Evolutionary conservation across 2,888 invertebrate species (phyloP), one percentile per base, ranked within the genome.

Genomic region (Drosophila paracracens): DNA sequence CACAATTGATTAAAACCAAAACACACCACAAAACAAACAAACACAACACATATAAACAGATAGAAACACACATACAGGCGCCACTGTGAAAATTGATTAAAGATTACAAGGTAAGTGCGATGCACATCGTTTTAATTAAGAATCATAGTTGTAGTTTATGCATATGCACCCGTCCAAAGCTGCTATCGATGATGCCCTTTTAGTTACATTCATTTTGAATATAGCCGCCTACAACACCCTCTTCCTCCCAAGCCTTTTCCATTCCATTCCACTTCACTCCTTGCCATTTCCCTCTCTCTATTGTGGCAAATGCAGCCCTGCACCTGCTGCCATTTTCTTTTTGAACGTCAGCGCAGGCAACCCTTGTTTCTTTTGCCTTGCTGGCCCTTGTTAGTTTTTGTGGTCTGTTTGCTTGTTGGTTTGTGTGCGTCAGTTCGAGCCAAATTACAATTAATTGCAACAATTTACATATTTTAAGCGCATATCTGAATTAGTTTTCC

Each of bases 291-390:
- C 52, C 48, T 13, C 2, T 56, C 53, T 43, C 38, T 51, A 10
- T 51, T 36, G 11, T 64, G 35, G 58, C 56, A 62, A 71, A 65
- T 86, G 68, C 82, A 89, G 76, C 67, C 68, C 65, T 89, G 74
- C 85, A 85, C 89, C 88, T 85, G 88, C 84, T 84, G 89, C 88
- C 89, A 88, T 89, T 85, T 89, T 89, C 77, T 84, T 89, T 84
- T 72, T 56, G 51, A 70, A 70, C 70, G 67, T 80, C 83, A 56
- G 13, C 27, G 36, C 27, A 82, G 70, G 74, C 81, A 88, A 88
- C 83, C 81, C 70, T 70, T 83, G 73, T 58, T 46, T 54, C 53
- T 50, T 54, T 58, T 61, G 54, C 57, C 36, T 54, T 60, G 40
- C 10, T 58, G 48, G 48, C 48, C 33, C 53, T 50, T 74, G 51